These are phyloP conservation scores for Cygnus buccinator DNA, from an alignment of 2,113 vertebrate genomes.

Conservation along the genomic window DNA sequence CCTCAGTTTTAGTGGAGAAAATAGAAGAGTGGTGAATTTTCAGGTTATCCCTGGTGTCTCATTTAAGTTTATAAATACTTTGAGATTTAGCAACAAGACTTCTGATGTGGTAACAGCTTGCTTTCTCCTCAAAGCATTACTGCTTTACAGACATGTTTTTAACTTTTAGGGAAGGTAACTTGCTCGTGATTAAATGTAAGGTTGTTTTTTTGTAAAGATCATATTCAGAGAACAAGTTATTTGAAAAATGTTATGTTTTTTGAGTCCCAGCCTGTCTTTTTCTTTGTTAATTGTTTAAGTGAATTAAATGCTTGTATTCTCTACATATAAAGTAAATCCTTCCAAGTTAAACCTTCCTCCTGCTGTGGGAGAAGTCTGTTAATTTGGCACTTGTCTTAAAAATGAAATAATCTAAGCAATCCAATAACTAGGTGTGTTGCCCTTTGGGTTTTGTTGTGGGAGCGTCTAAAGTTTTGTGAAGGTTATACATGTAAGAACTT, in stretches of 20 bases:
- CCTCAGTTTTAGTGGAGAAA: not conserved
- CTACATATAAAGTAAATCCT: not conserved
- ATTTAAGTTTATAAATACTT: not conserved
- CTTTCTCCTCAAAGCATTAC: not conserved
- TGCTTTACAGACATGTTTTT: not conserved
- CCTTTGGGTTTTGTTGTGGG: not conserved
- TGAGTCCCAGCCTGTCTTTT: not conserved
- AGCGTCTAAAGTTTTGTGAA: not conserved
- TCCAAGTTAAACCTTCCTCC: not conserved
- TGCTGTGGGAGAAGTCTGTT: constrained; percentile 26
- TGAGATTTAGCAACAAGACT: not conserved
- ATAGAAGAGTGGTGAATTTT: not conserved
- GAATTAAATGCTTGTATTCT: not conserved
- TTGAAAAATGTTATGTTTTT: not conserved
- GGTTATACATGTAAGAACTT: not conserved
- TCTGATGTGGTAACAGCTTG: not conserved
- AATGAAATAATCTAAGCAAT: not conserved
- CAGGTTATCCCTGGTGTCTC: not conserved
- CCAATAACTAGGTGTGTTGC: not conserved
- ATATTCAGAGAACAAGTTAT: not conserved
- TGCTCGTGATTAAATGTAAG: not conserved
- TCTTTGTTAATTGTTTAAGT: not conserved
- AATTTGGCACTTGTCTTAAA: not conserved
- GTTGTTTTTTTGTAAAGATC: not conserved
- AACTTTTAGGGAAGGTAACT: not conserved